These are phyloP conservation scores for Halcyon badia DNA, from an alignment of 2,797 vertebrate species.

Conservation along the genomic window DNA sequence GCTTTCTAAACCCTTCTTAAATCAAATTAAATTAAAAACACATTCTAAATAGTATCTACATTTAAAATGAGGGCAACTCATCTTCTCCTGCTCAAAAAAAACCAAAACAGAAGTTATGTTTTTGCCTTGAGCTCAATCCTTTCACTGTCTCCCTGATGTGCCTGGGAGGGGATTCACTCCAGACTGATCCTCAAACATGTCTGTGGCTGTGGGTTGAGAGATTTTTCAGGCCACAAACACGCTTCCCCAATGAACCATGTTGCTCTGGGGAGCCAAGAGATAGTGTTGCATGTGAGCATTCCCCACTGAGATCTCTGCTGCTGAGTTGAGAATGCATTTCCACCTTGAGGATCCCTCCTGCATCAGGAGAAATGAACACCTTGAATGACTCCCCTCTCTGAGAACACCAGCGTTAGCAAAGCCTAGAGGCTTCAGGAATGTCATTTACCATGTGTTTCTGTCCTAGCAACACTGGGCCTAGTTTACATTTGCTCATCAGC, in stretches of 20 bases:
- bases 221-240: background rate
- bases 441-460: background rate
- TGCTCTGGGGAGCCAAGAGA: background rate
- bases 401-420: background rate
- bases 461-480: background rate
- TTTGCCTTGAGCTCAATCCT: background rate
- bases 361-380: background rate
- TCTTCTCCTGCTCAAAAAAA: background rate
- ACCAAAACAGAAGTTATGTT: background rate
- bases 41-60: background rate
- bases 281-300: background rate
- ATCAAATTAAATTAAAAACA: background rate
- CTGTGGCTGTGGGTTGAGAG: background rate
- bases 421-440: background rate
- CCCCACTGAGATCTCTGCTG: background rate
- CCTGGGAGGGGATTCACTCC: background rate
- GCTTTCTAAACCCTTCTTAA: conserved; percentile 9
- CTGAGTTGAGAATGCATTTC: background rate
- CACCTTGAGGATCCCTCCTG: background rate
- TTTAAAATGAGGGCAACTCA: background rate
- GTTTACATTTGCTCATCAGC: background rate
- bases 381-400: background rate
- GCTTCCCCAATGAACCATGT: background rate
- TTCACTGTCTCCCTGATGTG: background rate
- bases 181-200: background rate